Evolutionary conservation across 2,888 invertebrate genomes (phyloP).

Genomic region (Nemapogon koenigi): DNA sequence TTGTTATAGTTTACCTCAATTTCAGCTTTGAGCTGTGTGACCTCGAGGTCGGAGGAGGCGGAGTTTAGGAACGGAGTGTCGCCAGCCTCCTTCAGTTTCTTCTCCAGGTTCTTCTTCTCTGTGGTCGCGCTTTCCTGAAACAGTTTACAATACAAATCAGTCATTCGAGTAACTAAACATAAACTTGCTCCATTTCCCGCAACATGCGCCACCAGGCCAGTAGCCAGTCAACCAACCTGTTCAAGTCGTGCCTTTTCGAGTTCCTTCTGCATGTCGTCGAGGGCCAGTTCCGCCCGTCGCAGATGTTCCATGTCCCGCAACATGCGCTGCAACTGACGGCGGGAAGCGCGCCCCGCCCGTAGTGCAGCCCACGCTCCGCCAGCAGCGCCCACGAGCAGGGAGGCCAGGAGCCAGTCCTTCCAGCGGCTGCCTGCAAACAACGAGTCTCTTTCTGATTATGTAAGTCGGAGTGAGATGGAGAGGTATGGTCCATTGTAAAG

Average conservation of each 20-base stretch:
- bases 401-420: slow-evolving; percentile 90
- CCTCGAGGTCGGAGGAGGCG: slow-evolving; percentile 82
- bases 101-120: slow-evolving; percentile 83
- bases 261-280: slow-evolving; percentile 85
- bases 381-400: slow-evolving; percentile 81
- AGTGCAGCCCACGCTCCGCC: slow-evolving; percentile 92
- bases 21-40: slow-evolving; percentile 82
- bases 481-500: neutral
- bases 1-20: slow-evolving; percentile 69
- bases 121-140: slow-evolving; percentile 78
- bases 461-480: neutral
- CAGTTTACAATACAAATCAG: too few species aligned
- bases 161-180: too few species aligned
- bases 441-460: too few species aligned
- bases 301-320: slow-evolving; percentile 93
- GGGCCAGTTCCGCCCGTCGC: slow-evolving; percentile 86
- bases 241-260: slow-evolving; percentile 84
- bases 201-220: too few species aligned
- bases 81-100: slow-evolving; percentile 79
- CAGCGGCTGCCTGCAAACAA: slow-evolving; percentile 81
- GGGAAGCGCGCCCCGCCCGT: slow-evolving; percentile 87
- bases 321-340: slow-evolving; percentile 88
- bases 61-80: slow-evolving; percentile 69
- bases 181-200: too few species aligned
- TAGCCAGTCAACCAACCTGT: slow-evolving; percentile 53